A percentile compares a stretch with the other conserved stretches of the same genome.
phyloP scores from a whole-genome alignment of 1,140 invertebrate genomes.

The Drosophila azteca region DNA sequence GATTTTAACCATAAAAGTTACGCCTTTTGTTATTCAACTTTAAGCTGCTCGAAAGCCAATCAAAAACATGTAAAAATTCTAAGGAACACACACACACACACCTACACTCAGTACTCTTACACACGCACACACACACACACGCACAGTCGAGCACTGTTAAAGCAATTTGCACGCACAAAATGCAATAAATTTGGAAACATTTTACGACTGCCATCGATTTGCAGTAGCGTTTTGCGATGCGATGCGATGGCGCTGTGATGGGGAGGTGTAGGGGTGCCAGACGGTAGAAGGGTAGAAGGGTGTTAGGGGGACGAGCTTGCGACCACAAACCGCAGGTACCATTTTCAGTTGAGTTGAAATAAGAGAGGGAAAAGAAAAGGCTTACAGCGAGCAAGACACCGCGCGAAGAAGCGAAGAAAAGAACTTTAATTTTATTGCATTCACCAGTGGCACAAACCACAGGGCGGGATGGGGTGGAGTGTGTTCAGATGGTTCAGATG shows the following conservation, averaged over 20 bases:
- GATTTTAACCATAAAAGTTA: constrained; percentile 50
- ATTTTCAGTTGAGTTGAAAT: constrained; percentile 9
- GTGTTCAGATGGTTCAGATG: not conserved
- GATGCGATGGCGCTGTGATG: not conserved
- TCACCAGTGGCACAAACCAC: constrained; percentile 28
- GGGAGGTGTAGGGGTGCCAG: not conserved
- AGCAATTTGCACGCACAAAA: constrained; percentile 48
- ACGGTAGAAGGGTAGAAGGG: no score
- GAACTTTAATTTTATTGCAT: constrained; percentile 75
- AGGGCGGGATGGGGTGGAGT: constrained; percentile 20
- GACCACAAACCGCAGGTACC: constrained; percentile 62
- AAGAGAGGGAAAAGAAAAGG: constrained; percentile 41
- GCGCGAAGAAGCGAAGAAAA: constrained; percentile 18
- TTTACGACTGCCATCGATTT: constrained; percentile 76
- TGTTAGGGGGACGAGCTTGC: not conserved
- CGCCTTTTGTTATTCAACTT: constrained; percentile 61
- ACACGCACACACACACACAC: not conserved
- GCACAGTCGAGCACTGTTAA: constrained; percentile 14
- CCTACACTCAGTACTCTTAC: no score
- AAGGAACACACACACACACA: constrained; percentile 6
- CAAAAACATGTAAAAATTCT: constrained; percentile 64
- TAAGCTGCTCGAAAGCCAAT: constrained; percentile 65
- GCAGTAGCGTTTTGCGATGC: constrained; percentile 8
- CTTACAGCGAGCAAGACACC: constrained; percentile 33
- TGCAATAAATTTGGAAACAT: constrained; percentile 69